Conservation (phyloP, 92 coral and sea anemone species). For the Epizoanthus scotinus region DNA sequence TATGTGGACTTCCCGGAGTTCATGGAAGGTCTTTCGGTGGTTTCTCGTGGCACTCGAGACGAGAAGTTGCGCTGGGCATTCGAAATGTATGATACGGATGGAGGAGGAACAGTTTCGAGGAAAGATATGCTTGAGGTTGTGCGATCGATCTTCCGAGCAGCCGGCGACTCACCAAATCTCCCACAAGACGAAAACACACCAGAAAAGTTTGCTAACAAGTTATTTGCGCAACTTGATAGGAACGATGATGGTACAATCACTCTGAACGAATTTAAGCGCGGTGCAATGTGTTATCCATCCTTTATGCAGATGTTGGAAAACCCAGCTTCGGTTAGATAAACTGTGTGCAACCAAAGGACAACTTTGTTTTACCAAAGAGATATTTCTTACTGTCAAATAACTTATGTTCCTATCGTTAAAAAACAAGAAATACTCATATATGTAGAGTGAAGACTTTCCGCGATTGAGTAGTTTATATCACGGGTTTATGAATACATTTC, state of each 20-base stretch:
- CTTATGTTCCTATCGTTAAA: no score
- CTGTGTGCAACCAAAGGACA: no score
- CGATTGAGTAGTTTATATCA: no score
- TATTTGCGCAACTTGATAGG: slow-evolving; percentile 85
- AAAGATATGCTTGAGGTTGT: slow-evolving; percentile 95
- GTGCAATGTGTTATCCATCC: slow-evolving; percentile 90
- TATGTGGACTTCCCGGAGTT: slow-evolving; percentile 94
- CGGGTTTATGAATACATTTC: no score
- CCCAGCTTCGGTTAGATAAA: slow-evolving; percentile 68
- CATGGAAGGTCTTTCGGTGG: slow-evolving; percentile 92
- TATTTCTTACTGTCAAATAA: no score
- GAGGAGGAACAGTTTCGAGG: slow-evolving; percentile 82
- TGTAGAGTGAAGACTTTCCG: no score
- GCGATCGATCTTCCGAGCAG: slow-evolving; percentile 87
- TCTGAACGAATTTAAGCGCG: slow-evolving; percentile 84
- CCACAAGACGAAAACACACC: slow-evolving; percentile 96
- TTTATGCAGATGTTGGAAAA: slow-evolving; percentile 94
- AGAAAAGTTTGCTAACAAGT: slow-evolving; percentile 89
- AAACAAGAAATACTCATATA: no score
- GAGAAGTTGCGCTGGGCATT: slow-evolving; percentile 98
- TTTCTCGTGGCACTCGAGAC: slow-evolving; percentile 89
- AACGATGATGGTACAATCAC: slow-evolving; percentile 92
- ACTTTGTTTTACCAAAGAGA: neutral
- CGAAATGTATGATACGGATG: slow-evolving; percentile 94
- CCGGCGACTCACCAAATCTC: slow-evolving; percentile 71